Evolutionary conservation across 2,888 invertebrate genomes (phyloP).

Genomic region (Calameuta pallipes): DNA sequence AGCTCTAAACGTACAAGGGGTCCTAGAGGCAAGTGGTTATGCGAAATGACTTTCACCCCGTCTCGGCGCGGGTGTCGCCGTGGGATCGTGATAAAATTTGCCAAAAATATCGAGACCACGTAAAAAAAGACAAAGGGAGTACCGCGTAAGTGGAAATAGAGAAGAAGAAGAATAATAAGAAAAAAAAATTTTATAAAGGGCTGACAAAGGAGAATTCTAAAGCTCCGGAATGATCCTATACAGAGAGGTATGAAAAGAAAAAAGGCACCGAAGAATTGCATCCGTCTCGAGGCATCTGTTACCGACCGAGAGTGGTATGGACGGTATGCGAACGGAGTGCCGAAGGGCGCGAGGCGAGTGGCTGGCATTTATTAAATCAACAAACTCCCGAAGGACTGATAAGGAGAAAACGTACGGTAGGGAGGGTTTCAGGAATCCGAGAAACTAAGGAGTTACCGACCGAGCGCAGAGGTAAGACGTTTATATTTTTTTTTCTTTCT

Average conservation of each 20-base stretch:
- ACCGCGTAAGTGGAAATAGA: neutral
- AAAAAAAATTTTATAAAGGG: slow-evolving; percentile 10
- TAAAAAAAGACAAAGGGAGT: slow-evolving; percentile 9
- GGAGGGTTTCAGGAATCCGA: no score
- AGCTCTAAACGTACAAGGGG: neutral
- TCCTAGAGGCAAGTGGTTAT: neutral
- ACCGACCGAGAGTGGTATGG: no score
- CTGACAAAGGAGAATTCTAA: slow-evolving; percentile 33
- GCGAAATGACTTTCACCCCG: neutral
- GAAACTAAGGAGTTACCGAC: no score
- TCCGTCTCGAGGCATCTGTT: no score
- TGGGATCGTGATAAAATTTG: no score
- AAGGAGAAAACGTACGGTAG: neutral
- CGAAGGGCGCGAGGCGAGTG: slow-evolving; percentile 24
- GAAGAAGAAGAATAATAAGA: no score
- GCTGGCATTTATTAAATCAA: slow-evolving; percentile 56
- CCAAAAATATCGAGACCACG: neutral
- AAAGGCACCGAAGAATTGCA: no score
- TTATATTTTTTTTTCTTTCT: no score
- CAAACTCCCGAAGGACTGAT: slow-evolving; percentile 41
- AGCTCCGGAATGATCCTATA: slow-evolving; percentile 14
- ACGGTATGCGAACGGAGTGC: neutral
- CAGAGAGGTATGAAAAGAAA: neutral
- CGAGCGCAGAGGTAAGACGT: no score
- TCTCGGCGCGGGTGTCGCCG: neutral